Percentiles rank a stretch among this genome's conserved stretches.
phyloP scores from a whole-genome alignment of 2,888 invertebrate species.

The Eupithecia subumbrata region DNA sequence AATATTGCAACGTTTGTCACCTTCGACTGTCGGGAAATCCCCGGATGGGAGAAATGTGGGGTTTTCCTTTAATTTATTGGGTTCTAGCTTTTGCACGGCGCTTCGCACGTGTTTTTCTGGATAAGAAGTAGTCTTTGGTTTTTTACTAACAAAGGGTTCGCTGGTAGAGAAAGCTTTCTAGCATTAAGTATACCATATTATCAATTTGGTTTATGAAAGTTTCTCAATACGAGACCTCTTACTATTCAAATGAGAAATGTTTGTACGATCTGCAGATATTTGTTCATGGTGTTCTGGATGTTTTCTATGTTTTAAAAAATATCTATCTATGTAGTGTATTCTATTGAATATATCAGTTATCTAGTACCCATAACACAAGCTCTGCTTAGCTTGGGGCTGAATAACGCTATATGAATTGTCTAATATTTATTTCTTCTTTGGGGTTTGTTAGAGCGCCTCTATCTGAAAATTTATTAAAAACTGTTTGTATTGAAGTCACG shows the following conservation, averaged over 20 bases:
- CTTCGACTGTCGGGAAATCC: constrained; percentile 27
- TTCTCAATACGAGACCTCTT: too few relatives aligned
- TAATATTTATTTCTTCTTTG: too few relatives aligned
- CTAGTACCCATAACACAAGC: too few relatives aligned
- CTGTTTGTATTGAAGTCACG: background rate
- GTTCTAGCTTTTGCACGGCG: background rate
- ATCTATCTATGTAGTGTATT: too few relatives aligned
- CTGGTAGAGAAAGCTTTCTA: background rate
- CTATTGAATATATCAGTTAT: too few relatives aligned
- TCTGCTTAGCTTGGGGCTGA: too few relatives aligned
- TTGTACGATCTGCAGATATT: too few relatives aligned
- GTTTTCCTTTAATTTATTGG: constrained; percentile 10
- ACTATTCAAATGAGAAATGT: too few relatives aligned
- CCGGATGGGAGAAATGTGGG: constrained; percentile 22
- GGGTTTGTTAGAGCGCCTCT: too few relatives aligned
- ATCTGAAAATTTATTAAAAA: background rate
- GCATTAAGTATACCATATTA: background rate
- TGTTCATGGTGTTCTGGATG: too few relatives aligned
- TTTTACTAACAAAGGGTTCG: background rate
- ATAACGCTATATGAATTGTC: too few relatives aligned
- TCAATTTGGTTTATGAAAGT: background rate
- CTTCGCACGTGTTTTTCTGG: background rate
- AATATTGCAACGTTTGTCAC: constrained; percentile 35
- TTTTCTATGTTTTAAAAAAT: too few relatives aligned
- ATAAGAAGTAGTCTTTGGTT: background rate